Evolutionary conservation across 2,797 vertebrate species (phyloP), one percentile per base, ranked within the genome.

Genomic region (Echeneis naucrates): DNA sequence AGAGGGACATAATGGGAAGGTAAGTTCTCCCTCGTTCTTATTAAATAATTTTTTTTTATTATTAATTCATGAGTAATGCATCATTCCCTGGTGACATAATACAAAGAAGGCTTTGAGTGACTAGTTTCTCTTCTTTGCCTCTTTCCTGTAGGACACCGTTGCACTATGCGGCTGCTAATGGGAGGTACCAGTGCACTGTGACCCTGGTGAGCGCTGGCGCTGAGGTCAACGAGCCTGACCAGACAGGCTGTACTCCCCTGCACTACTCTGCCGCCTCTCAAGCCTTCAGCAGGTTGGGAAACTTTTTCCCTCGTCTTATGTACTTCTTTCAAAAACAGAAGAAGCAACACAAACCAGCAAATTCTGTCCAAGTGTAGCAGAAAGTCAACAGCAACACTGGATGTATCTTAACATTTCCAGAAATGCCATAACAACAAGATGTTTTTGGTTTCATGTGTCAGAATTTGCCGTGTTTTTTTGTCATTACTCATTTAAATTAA

Each of bases 121-220:
- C 33, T 19, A 2, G 30, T 0, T 38, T 44, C 4, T 27, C 2
- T 9, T 3, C 16, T 23, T 24, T 23, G 5, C 14, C 1, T 27
- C 11, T 59, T 42, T 2, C 27, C 7, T 8, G 0, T 67, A 98
- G 97, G 94, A 96, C 97, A 77, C 96, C 98, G 44, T 94, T 99
- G 95, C 98, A 98, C 96, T 99, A 99, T 71, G 95, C 97, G 63
- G 95, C 97, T 74, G 97, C 96, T 90, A 99, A 98, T 4, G 97
- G 98, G 91, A 97, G 96, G 85, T 98, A 97, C 88, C 96, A 98
- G 95, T 99, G 97, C 89, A 96, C 95, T 5, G 97, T 97, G 92
- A 97, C 96, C 0, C 93, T 99, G 92, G 96, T 98, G 83, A 97
- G 95, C 4, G 96, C 96, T 16, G 97, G 97, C 84, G 97, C 96